phyloP scores from a whole-genome alignment of 2,888 invertebrate genomes.

The Ptychoptera contaminata region DNA sequence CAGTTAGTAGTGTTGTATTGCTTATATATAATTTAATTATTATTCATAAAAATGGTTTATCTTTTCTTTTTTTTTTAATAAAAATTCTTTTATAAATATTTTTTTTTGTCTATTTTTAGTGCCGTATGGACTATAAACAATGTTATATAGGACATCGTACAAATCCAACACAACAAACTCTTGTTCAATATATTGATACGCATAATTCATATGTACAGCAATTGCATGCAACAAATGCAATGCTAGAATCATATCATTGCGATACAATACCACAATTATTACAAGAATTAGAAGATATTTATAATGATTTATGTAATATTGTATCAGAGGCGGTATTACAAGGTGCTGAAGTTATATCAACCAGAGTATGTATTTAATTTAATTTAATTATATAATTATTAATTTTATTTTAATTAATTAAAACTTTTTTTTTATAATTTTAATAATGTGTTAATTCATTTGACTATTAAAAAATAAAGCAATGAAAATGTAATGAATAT shows the following conservation, averaged over 20 bases:
- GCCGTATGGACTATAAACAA: slow-evolving; percentile 74
- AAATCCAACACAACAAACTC: slow-evolving; percentile 49
- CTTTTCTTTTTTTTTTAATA: background rate
- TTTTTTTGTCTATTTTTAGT: slow-evolving; percentile 37
- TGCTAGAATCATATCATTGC: slow-evolving; percentile 76
- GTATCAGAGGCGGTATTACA: slow-evolving; percentile 78
- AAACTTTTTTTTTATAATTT: too few species aligned
- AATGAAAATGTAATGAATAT: too few species aligned
- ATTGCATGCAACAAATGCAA: slow-evolving; percentile 81
- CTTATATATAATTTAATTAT: too few species aligned
- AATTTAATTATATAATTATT: too few species aligned
- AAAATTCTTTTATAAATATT: background rate
- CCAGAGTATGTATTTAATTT: slow-evolving; percentile 43
- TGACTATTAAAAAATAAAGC: too few species aligned
- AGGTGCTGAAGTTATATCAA: slow-evolving; percentile 68
- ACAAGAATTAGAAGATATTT: slow-evolving; percentile 86
- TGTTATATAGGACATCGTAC: slow-evolving; percentile 67
- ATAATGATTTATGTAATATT: slow-evolving; percentile 75
- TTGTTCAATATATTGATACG: slow-evolving; percentile 71
- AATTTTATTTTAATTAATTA: too few species aligned
- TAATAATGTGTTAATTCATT: too few species aligned
- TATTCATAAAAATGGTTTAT: slow-evolving; percentile 5
- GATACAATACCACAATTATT: slow-evolving; percentile 73
- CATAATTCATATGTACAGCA: slow-evolving; percentile 92
- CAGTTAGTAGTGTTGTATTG: too few species aligned